A percentile compares a stretch with the other conserved stretches of the same genome.
phyloP scores from a whole-genome alignment of 2,888 invertebrate species.

The Quadroppia sp. region DNA sequence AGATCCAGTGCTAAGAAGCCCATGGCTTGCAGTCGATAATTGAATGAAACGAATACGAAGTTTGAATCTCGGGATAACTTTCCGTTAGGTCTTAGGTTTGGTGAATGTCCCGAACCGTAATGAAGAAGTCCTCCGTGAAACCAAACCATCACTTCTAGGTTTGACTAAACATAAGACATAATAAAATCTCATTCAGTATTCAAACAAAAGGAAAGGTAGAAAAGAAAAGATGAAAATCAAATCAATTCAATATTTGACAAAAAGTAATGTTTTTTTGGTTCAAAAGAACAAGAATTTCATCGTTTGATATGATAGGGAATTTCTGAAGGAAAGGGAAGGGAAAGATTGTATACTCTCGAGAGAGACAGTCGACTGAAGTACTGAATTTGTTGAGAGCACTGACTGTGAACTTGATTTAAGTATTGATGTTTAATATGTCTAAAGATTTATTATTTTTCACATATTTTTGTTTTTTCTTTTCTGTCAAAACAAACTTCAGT shows the following conservation, averaged over 20 bases:
- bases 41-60: slow-evolving; percentile 78
- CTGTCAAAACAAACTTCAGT: not conserved
- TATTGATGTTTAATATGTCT: not conserved
- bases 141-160: slow-evolving; percentile 51
- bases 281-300: not conserved
- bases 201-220: not conserved
- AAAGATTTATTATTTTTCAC: not conserved
- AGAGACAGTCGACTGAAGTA: not conserved
- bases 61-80: slow-evolving; percentile 70
- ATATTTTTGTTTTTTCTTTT: not conserved
- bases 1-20: slow-evolving; percentile 70
- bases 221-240: not conserved
- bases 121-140: slow-evolving; percentile 51
- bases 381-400: too few species aligned
- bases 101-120: slow-evolving; percentile 46
- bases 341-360: not conserved
- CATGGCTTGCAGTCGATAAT: slow-evolving; percentile 66
- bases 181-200: not conserved
- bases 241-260: not conserved
- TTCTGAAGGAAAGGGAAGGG: not conserved
- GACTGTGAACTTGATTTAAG: not conserved
- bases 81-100: slow-evolving; percentile 65
- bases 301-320: not conserved
- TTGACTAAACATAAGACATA: slow-evolving; percentile 13
- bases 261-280: not conserved